Evolutionary conservation across 2,888 invertebrate species (phyloP).

Genomic region (Mimas tiliae): DNA sequence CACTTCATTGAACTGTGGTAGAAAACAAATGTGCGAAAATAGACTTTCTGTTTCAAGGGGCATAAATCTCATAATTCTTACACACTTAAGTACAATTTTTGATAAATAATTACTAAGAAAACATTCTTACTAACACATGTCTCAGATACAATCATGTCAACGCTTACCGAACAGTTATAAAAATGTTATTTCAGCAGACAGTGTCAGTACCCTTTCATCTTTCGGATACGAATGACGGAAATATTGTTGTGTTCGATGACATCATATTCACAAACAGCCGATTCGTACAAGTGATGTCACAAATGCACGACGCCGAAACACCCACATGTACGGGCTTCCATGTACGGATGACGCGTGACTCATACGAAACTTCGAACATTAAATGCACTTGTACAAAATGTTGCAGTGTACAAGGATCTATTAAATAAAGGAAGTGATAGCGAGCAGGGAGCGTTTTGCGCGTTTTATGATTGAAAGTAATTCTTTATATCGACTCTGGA

Average conservation of each 20-base stretch:
- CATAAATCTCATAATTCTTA: no score
- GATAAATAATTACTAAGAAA: background rate
- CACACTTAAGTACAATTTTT: no score
- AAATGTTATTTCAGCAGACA: conserved; percentile 13
- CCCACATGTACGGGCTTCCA: conserved; percentile 47
- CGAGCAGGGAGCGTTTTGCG: no score
- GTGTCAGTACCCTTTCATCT: conserved; percentile 27
- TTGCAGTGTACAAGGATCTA: conserved; percentile 35
- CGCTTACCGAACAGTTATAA: conserved; percentile 4
- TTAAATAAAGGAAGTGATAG: conserved; percentile 5
- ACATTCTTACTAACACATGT: no score
- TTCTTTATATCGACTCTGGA: no score
- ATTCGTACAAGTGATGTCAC: conserved; percentile 58
- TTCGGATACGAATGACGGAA: conserved; percentile 26
- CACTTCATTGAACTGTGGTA: background rate
- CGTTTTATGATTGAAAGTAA: background rate
- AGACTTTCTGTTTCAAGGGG: no score
- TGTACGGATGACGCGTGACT: conserved; percentile 53
- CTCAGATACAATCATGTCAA: background rate
- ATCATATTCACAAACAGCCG: conserved; percentile 50
- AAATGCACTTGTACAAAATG: conserved; percentile 62
- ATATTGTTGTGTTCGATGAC: conserved; percentile 42
- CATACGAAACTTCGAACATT: conserved; percentile 50
- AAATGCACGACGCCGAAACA: conserved; percentile 41
- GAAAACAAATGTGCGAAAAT: background rate